These are phyloP conservation scores for Oenanthe oenanthe DNA, from an alignment of 2,113 vertebrate species.

Conservation along the genomic window DNA sequence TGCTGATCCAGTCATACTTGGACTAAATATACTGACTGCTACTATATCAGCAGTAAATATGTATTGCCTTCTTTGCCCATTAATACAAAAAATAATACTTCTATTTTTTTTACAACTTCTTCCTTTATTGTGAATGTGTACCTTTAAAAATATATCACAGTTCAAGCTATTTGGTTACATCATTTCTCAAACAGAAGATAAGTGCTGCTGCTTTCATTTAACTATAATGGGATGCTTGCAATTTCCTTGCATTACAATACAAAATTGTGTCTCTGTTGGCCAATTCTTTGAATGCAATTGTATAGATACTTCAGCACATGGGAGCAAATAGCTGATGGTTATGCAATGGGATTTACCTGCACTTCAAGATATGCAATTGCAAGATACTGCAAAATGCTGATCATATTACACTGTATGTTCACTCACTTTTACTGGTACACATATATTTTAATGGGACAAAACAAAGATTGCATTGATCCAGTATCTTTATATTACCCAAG, in stretches of 20 bases:
- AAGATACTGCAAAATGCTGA: background rate
- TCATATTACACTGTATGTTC: fast-evolving
- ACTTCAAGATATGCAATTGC: background rate
- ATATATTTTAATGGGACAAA: background rate
- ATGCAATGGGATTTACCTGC: background rate
- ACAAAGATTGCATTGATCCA: background rate
- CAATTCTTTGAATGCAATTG: background rate
- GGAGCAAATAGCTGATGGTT: background rate
- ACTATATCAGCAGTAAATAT: background rate
- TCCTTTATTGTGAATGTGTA: background rate
- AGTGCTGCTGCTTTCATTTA: background rate
- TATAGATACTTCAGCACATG: background rate
- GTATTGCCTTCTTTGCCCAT: background rate
- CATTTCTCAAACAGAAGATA: background rate
- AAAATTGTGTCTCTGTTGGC: background rate
- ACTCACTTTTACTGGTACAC: background rate
- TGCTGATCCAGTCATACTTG: background rate
- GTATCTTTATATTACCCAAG: background rate
- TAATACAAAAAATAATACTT: background rate
- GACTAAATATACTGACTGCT: background rate
- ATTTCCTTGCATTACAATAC: background rate
- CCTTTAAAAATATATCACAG: background rate
- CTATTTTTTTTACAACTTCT: background rate
- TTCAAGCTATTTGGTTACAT: background rate
- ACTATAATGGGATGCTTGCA: background rate